Conservation (phyloP, 1,140 invertebrate species). For the Drosophila parvula region DNA sequence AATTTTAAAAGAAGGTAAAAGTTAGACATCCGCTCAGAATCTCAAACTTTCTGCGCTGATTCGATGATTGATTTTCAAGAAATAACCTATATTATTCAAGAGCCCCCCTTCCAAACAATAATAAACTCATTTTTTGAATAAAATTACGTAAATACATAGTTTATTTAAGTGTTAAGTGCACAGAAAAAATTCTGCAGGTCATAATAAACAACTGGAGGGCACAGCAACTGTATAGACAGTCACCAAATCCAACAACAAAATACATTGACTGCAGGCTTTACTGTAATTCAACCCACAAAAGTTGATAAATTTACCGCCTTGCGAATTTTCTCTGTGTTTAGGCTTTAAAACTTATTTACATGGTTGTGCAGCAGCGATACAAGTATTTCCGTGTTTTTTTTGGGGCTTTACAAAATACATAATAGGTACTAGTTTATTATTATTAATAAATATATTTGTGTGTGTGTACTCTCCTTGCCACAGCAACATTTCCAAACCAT, state of each 20-base stretch:
- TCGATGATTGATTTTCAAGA: too few species aligned
- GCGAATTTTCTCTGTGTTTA: constrained; percentile 9
- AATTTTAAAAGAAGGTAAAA: too few species aligned
- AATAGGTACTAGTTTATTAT: constrained; percentile 63
- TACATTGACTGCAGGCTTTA: too few species aligned
- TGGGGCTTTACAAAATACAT: constrained; percentile 63
- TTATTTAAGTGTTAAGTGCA: constrained; percentile 57
- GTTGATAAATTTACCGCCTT: too few species aligned
- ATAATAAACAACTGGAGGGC: too few species aligned
- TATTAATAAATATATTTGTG: constrained; percentile 48
- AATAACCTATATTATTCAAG: not conserved
- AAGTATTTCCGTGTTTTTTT: constrained; percentile 51
- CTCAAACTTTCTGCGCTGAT: not conserved
- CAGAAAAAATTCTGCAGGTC: too few species aligned
- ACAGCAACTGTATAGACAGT: too few species aligned
- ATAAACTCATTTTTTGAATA: constrained; percentile 9
- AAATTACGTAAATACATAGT: constrained; percentile 70
- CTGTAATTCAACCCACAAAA: too few species aligned
- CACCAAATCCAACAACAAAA: too few species aligned
- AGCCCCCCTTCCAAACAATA: not conserved
- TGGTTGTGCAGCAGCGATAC: constrained; percentile 73
- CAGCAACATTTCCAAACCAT: constrained; percentile 62
- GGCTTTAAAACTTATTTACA: constrained; percentile 78
- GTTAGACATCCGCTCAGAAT: too few species aligned
- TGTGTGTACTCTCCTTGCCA: constrained; percentile 31